phyloP scores from a whole-genome alignment of 2,797 vertebrate species.

The Labeo calbasu region DNA sequence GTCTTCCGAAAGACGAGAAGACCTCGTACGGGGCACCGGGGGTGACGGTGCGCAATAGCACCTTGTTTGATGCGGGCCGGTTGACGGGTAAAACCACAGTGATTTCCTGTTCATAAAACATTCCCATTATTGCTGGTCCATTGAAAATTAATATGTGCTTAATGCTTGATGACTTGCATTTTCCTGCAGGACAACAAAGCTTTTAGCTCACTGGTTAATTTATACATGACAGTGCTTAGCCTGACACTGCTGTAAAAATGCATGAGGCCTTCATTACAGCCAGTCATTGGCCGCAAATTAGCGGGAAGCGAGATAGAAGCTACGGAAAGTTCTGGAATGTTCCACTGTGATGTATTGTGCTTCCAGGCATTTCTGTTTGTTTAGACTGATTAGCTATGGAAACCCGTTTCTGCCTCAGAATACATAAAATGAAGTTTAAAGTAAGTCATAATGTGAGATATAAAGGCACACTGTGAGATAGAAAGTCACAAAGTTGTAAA shows the following conservation, averaged over 20 bases:
- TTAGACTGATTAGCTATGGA: background rate
- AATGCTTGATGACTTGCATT: constrained; percentile 78
- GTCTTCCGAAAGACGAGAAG: constrained; percentile 4
- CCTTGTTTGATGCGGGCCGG: constrained; percentile 56
- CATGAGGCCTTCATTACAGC: constrained; percentile 72
- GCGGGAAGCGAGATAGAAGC: constrained; percentile 61
- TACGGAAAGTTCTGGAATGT: constrained; percentile 64
- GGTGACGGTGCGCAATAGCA: constrained; percentile 16
- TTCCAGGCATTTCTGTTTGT: background rate
- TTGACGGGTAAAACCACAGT: constrained; percentile 61
- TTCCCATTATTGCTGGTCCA: constrained; percentile 71
- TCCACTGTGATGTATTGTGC: constrained; percentile 6
- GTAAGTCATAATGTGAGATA: background rate
- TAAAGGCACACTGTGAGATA: background rate
- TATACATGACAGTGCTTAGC: constrained; percentile 72
- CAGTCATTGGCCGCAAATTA: constrained; percentile 68
- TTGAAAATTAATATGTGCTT: constrained; percentile 79
- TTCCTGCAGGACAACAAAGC: constrained; percentile 73
- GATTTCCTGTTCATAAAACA: constrained; percentile 67
- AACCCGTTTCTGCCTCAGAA: background rate
- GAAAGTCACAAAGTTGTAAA: background rate
- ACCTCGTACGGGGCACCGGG: background rate
- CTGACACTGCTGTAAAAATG: constrained; percentile 71
- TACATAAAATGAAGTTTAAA: background rate
- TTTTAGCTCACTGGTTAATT: constrained; percentile 76